Conservation (phyloP, 1,140 invertebrate genomes). For the Elymnias hypermnestra region DNA sequence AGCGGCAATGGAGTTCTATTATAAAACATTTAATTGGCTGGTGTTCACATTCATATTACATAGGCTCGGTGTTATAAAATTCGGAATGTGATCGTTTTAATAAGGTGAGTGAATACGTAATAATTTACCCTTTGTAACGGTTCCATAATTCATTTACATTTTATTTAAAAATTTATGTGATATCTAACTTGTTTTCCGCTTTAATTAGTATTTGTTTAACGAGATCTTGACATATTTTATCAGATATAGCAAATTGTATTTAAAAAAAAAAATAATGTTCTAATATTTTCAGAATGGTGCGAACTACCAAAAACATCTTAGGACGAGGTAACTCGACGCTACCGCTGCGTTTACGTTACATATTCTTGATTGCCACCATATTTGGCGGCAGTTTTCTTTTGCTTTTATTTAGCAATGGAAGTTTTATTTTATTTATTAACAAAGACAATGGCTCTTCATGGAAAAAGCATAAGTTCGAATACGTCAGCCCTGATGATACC, state of each 20-base stretch:
- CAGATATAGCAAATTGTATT: too few relatives aligned
- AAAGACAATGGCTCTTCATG: constrained; percentile 29
- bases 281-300: constrained; percentile 50
- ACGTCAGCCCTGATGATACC: constrained; percentile 28
- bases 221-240: too few relatives aligned
- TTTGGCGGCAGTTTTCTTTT: constrained; percentile 46
- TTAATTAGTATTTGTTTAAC: too few relatives aligned
- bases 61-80: constrained; percentile 12
- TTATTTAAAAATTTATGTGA: too few relatives aligned
- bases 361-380: constrained; percentile 45
- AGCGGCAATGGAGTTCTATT: not conserved
- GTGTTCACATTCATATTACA: constrained; percentile 6
- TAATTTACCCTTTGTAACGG: too few relatives aligned
- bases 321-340: constrained; percentile 17
- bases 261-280: too few relatives aligned
- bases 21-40: not conserved
- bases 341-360: constrained; percentile 38
- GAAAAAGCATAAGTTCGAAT: constrained; percentile 25
- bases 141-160: too few relatives aligned
- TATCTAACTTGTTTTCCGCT: too few relatives aligned
- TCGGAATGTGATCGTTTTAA: not conserved
- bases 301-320: constrained; percentile 24
- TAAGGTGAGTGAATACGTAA: too few relatives aligned
- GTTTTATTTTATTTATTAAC: constrained; percentile 37
- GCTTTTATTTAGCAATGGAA: constrained; percentile 42